These are phyloP conservation scores for Galeopsomyia nigrocyanea DNA, from an alignment of 2,888 invertebrate genomes.

Conservation along the genomic window DNA sequence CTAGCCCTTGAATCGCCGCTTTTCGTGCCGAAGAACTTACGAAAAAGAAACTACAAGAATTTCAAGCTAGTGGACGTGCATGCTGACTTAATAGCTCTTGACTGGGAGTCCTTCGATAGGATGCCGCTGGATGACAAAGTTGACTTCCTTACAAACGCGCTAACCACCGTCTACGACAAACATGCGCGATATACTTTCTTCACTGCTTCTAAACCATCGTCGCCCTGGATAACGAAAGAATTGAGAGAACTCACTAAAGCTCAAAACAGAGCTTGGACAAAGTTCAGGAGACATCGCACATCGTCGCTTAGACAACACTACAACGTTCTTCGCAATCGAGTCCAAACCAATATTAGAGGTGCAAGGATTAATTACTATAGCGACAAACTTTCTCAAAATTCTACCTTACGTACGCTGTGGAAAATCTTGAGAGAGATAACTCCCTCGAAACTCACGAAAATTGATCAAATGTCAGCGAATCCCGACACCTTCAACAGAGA, in stretches of 20 bases:
- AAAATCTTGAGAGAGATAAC: not conserved
- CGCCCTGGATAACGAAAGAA: not conserved
- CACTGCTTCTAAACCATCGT: not conserved
- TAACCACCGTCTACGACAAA: not conserved
- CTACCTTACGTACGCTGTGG: not conserved
- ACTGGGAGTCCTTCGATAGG: too few species aligned
- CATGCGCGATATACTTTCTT: not conserved
- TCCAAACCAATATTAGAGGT: not conserved
- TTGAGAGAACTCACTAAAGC: not conserved
- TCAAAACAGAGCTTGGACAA: not conserved
- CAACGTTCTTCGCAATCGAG: not conserved
- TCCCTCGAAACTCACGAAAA: not conserved
- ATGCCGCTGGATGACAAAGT: too few species aligned
- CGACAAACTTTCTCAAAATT: not conserved
- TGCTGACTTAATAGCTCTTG: too few species aligned
- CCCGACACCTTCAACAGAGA: not conserved
- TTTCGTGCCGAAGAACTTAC: too few species aligned
- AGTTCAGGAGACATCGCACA: not conserved
- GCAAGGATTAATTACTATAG: not conserved
- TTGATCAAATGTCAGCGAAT: not conserved
- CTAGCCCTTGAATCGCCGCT: too few species aligned
- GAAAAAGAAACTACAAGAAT: too few species aligned
- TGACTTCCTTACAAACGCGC: not conserved
- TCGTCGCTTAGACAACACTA: not conserved
- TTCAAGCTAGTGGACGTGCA: too few species aligned